Base-by-base conservation (phyloP, 2,888 invertebrate species). In the Eupithecia tripunctaria region DNA sequence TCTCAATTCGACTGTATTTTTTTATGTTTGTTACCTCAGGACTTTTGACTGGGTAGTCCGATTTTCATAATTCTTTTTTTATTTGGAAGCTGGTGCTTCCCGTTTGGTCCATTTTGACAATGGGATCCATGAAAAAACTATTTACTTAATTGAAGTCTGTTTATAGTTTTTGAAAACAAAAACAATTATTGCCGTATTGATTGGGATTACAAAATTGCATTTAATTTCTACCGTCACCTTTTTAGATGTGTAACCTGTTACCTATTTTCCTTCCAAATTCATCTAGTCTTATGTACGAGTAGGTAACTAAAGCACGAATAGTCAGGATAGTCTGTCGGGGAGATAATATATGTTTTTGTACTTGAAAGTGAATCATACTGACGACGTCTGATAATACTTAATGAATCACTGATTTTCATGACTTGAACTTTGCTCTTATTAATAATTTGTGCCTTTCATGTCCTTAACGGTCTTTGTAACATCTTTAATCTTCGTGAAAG, bases 301-400 rank as follows among this genome's bases (percentile, higher is more conserved):
- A 47, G 5, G 0, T 51, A 47, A n/a, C 2, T 47, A 47, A 47
- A 47, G 47, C 8, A 47, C 10, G 6, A 47, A 47, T 2, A 51
- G 41, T 41, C 15, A n/a, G 12, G 12, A 25, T 25, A 25, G 14
- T 56, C 56, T 25, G 25, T 25, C 14, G 14, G 5, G 25, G 14
- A 56, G 21, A 25, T 56, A 56, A 56, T 56, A 7, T n/a, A 41
- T 2, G 25, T 56, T 12, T n/a, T 60, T 43, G 38, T 60, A 67
- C 60, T 68, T 70, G 78, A 76, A 79, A 77, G 79, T 74, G 76
- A 80, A 79, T 77, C 73, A 78, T 62, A 56, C 43, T n/a, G 18
- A 41, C 59, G 18, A 41, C 59, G 38, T 59, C 27, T 59, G 70
- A 70, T 70, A 32, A 32, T 63, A 62, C n/a, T 63, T 8, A 60